Evolutionary conservation across 2,888 invertebrate species (phyloP).

Genomic region (Zhengitettix transpicula): DNA sequence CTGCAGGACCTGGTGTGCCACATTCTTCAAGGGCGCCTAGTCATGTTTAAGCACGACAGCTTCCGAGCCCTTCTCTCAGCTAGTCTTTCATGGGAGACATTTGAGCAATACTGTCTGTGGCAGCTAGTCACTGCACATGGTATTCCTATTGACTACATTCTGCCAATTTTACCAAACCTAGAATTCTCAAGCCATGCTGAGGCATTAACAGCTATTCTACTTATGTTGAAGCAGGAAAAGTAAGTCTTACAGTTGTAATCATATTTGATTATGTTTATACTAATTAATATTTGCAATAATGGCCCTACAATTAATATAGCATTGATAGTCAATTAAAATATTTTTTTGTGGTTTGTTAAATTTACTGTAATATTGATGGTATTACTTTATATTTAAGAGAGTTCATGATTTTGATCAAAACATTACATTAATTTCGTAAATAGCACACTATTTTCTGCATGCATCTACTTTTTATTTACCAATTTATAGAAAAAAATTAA

Average conservation of each 20-base stretch:
- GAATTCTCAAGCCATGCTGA: slow-evolving; percentile 78
- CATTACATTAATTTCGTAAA: too few relatives aligned
- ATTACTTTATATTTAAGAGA: too few relatives aligned
- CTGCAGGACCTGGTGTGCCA: slow-evolving; percentile 80
- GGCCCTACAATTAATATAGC: too few relatives aligned
- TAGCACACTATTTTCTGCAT: too few relatives aligned
- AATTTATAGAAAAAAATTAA: too few relatives aligned
- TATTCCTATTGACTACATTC: slow-evolving; percentile 76
- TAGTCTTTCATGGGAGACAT: slow-evolving; percentile 89
- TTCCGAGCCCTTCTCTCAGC: slow-evolving; percentile 57
- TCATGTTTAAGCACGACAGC: slow-evolving; percentile 55
- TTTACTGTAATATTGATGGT: too few relatives aligned
- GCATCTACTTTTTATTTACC: too few relatives aligned
- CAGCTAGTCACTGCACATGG: slow-evolving; percentile 88
- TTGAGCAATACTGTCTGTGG: slow-evolving; percentile 96
- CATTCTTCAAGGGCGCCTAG: slow-evolving; percentile 44
- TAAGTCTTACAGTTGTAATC: slow-evolving; percentile 19
- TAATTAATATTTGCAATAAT: too few relatives aligned
- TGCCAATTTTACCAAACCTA: slow-evolving; percentile 64
- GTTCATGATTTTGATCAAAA: too few relatives aligned
- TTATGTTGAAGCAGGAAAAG: slow-evolving; percentile 84
- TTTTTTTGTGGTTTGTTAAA: too few relatives aligned
- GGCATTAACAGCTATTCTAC: slow-evolving; percentile 74
- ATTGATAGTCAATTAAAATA: too few relatives aligned
- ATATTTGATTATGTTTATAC: too few relatives aligned